Evolutionary conservation across 2,113 vertebrate species (phyloP), one percentile per base, ranked within the genome.

Genomic region (Riparia riparia): DNA sequence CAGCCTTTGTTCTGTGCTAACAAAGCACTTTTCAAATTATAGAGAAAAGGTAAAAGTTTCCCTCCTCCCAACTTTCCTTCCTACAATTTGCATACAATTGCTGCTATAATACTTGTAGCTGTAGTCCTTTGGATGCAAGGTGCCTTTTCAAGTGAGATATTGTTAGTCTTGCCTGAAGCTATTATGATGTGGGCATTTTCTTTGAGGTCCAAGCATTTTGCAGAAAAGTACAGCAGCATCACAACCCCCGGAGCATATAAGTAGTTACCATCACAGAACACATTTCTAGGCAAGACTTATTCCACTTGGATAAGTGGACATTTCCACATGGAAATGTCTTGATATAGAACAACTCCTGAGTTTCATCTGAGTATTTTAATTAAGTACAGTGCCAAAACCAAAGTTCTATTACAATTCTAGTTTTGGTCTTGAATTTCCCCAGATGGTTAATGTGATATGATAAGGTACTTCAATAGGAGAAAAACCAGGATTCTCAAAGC

Each of bases 301-400:
- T 89, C 50, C 53, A 77, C 6, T 69, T 68, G 64, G 57, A 42
- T 37, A 37, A 37, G 37, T 37, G 37, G 37, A 37, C 37, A 9
- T 37, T 37, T 37, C 37, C 37, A 37, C 64, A 66, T 29, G 32
- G 42, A 91, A 95, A 63, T 39, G 32, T 19, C 16, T 86, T 93
- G 42, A 18, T 13, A 32, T 3, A 69, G 47, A 83, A 49, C 9
- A 86, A 34, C 10, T 45, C 77, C 32, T 39, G 37, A 83, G 54
- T 32, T 91, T 89, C 47, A 29, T 77, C 32, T n/a, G 29, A 84
- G 18, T 39, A 41, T 86, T 95, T 91, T 81, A 90, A 88, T 89
- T 83, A 73, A 91, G 12, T 32, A 26, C 5, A 86, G 74, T 21
- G 32, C 39, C 60, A 70, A 91, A 93, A 63, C 8, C 22, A 65